Evolutionary conservation across 2,888 invertebrate genomes (phyloP), one percentile per base, ranked within the genome.

Genomic region (Eristalinus aeneus): DNA sequence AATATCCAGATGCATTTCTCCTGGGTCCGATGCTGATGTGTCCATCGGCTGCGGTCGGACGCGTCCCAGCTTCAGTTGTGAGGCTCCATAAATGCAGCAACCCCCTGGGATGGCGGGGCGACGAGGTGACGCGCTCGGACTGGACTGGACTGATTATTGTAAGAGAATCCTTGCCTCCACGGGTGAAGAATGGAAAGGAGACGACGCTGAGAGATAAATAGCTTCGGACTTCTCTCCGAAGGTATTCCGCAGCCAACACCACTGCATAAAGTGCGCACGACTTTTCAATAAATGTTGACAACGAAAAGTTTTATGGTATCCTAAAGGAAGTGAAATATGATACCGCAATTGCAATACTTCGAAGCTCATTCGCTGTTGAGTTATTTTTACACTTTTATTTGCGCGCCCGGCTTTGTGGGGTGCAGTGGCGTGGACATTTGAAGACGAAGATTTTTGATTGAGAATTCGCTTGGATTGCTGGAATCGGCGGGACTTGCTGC

Each of bases 231-330:
- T 75, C 75, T 72, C 77, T 64, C 22, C 23, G 56, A 56, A 56
- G 22, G 56, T 82, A 74, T 63, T 74, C 68, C 58, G 9, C 27
- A 81, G 77, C 73, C 87, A 83, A 87, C 82, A 87, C 87, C 78
- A 79, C 67, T 90, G 91, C 90, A 91, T 91, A 91, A 92, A 92
- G 91, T 91, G 90, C 90, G 92, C 92, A 92, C 92, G 92, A 92
- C 90, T 92, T 92, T 91, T 92, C 92, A 92, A 92, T 92, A 92
- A 92, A 92, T 91, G 92, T 92, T 92, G 92, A 92, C 92, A 92
- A 90, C 91, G 88, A 89, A 89, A 90, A 91, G 91, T 91, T 92
- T 91, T 92, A 92, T 92, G 92, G 91, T 92, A 91, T 92, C 92
- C 92, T 91, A 91, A 90, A 91, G 91, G 91, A 91, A 91, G 92